Evolutionary conservation across 35 echinoderm and acorn worm species (phyloP), one percentile per base, ranked within the genome.

Genomic region (Heliocidaris erythrogramma): DNA sequence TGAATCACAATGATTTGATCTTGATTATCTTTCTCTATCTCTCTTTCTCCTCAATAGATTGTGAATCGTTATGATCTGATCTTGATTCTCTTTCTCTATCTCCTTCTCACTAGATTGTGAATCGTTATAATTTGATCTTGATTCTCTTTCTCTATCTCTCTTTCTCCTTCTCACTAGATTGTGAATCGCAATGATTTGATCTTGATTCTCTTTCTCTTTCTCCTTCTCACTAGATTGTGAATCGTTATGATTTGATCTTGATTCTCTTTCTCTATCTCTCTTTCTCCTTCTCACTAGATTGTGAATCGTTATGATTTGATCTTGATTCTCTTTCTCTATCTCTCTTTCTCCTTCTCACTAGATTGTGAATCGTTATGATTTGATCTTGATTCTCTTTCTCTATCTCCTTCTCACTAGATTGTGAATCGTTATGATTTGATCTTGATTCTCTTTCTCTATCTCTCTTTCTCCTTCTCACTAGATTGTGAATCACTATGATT

Each of bases 331-430:
- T n/a, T n/a, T n/a, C n/a, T n/a, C n/a, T n/a, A n/a, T n/a, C n/a
- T n/a, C n/a, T n/a, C 50, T 92, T 92, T 49, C 91, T 86, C 56
- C 31, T 88, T 31, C 31, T 49, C 30, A 14, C 10, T 35, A 97
- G 97, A 97, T 97, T 95, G 17, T 97, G 91, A 93, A 94, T 91
- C 95, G 97, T 1, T 97, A 97, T 94, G 97, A 97, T 85, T 52
- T 97, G 9, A n/a, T 95, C 6, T 52, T 97, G 94, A 94, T 97
- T 30, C 97, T n/a, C n/a, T n/a, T n/a, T n/a, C n/a, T n/a, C 50
- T 92, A 59, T 49, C 91, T 86, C 56, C 31, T 88, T 31, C 31
- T 49, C 30, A 14, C 10, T 35, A 97, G 97, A 97, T 97, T 95
- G 17, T 97, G 91, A 93, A 94, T 91, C 95, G 97, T 1, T 97